A percentile compares a stretch with the other conserved stretches of the same genome.
Evolutionary conservation across 2,113 vertebrate genomes (phyloP).

Genomic region (Proteles cristata): DNA sequence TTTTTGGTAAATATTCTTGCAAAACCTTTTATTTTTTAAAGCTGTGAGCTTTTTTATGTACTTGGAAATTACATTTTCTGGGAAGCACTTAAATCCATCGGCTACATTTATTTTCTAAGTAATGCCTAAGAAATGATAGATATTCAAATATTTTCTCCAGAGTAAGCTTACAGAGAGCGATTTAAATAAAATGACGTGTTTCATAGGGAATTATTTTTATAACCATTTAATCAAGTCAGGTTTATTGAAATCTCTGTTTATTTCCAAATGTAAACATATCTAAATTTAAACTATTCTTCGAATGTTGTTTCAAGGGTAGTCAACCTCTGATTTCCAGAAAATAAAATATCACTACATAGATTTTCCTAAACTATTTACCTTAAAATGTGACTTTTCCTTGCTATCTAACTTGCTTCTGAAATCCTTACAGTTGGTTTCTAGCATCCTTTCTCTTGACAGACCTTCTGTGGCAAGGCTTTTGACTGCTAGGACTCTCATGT

Average conservation of each 20-base stretch:
- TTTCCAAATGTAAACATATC: not conserved
- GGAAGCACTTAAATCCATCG: not conserved
- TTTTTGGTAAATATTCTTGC: not conserved
- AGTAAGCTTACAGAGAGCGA: conserved; percentile 7
- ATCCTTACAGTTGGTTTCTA: not conserved
- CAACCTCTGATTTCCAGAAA: not conserved
- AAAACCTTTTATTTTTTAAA: conserved; percentile 22
- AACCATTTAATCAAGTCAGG: not conserved
- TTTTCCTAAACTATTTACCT: not conserved
- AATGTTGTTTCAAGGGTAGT: not conserved
- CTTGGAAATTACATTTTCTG: not conserved
- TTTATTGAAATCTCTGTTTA: conserved; percentile 50
- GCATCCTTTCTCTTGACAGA: not conserved
- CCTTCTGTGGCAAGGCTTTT: not conserved
- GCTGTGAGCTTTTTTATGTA: not conserved
- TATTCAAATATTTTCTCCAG: conserved; percentile 55
- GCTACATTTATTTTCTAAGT: conserved; percentile 9
- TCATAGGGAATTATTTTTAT: conserved; percentile 57
- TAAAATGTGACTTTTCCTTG: not conserved
- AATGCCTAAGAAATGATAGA: conserved; percentile 35
- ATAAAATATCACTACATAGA: not conserved
- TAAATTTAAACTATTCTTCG: not conserved
- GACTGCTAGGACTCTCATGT: too few species aligned
- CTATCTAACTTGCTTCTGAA: not conserved
- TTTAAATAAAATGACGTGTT: conserved; percentile 66